These are phyloP conservation scores for Watsonalla cultraria DNA, from an alignment of 2,888 invertebrate species.

Conservation along the genomic window DNA sequence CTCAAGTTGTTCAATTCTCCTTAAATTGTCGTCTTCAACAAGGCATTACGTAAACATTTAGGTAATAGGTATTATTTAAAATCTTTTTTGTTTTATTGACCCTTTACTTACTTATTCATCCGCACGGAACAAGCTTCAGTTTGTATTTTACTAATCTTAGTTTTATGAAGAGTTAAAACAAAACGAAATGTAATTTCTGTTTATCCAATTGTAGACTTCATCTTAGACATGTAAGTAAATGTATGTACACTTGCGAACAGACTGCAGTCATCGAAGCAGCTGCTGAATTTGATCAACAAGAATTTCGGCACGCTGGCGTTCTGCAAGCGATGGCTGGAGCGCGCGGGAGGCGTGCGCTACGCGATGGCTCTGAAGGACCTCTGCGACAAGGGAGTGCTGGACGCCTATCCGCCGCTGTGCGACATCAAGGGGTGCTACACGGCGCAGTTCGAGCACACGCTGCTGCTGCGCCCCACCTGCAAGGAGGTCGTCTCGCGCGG, in stretches of 20 bases:
- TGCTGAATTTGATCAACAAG: constrained; percentile 95
- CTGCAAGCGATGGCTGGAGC: constrained; percentile 99
- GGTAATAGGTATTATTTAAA: no score
- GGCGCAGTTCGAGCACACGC: constrained; percentile 99
- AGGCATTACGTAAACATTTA: no score
- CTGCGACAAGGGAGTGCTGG: constrained; percentile 98
- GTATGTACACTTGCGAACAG: constrained; percentile 58
- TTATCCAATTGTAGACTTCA: no score
- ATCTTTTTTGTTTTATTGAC: no score
- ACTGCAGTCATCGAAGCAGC: constrained; percentile 93
- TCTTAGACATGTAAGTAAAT: no score
- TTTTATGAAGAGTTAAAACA: no score
- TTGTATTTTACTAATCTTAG: no score
- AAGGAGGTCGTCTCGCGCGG: constrained; percentile 99
- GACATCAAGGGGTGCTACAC: constrained; percentile 99
- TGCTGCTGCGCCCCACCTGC: constrained; percentile 97
- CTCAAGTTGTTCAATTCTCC: no score
- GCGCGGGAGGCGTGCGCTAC: constrained; percentile 97
- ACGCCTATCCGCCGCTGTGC: constrained; percentile 98
- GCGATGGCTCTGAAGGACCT: constrained; percentile 99
- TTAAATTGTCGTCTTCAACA: no score
- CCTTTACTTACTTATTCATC: no score
- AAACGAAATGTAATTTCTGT: no score
- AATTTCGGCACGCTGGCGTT: constrained; percentile 98
- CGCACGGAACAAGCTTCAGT: no score